Conservation (phyloP, 2,888 invertebrate genomes). For the Ctena decussata region DNA sequence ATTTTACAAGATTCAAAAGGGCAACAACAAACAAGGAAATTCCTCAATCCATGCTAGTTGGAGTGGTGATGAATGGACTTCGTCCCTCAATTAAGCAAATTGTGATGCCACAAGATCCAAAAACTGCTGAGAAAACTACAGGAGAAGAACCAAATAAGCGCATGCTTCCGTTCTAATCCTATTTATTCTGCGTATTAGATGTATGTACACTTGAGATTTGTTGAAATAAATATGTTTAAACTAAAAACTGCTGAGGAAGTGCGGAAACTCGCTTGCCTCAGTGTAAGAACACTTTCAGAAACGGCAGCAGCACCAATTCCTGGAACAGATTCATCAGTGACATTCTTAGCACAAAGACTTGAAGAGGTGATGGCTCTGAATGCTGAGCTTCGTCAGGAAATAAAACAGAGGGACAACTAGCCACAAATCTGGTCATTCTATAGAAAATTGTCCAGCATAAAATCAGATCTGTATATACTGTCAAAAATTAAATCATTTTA, state of each 20-base stretch:
- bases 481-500: not conserved
- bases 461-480: not conserved
- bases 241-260: no score
- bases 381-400: not conserved
- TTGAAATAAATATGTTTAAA: no score
- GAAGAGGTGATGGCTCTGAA: not conserved
- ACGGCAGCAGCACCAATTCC: not conserved
- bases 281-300: conserved; percentile 1
- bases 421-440: not conserved
- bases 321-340: not conserved
- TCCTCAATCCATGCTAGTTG: not conserved
- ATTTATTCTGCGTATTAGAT: no score
- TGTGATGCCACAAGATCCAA: conserved; percentile 27
- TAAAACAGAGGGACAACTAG: not conserved
- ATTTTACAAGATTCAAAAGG: conserved; percentile 14
- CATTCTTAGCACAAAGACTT: not conserved
- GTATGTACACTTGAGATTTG: no score
- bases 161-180: no score
- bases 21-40: not conserved
- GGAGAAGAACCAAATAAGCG: no score
- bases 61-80: not conserved
- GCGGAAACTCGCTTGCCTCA: not conserved
- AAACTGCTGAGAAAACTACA: no score
- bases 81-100: not conserved
- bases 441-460: not conserved